Evolutionary conservation across 2,797 vertebrate genomes (phyloP).

Genomic region (Denticeps clupeoides): DNA sequence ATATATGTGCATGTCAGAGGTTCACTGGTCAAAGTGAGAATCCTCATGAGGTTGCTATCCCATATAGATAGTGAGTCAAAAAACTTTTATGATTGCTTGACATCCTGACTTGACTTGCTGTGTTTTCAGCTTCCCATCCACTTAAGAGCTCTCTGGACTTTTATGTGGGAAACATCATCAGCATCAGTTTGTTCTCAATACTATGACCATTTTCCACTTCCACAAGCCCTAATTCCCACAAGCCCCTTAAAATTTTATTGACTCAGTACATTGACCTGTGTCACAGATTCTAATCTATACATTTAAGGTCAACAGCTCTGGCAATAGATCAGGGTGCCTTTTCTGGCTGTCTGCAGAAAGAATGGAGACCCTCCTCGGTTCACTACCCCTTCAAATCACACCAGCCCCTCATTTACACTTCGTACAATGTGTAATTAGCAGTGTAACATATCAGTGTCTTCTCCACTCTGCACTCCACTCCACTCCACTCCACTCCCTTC

Average conservation of each 20-base stretch:
- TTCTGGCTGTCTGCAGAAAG: conserved; percentile 4
- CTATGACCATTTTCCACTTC: no score
- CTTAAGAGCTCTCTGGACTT: background rate
- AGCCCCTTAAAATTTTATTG: conserved; percentile 20
- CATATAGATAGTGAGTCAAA: conserved; percentile 32
- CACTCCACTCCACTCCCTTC: no score
- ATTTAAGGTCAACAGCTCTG: conserved; percentile 34
- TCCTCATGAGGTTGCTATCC: conserved; percentile 42
- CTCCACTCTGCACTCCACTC: no score
- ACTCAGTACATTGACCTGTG: conserved; percentile 42
- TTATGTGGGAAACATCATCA: background rate
- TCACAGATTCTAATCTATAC: conserved; percentile 40
- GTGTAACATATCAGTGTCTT: no score
- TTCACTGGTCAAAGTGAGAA: conserved; percentile 33
- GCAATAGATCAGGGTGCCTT: conserved; percentile 29
- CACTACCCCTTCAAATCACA: background rate
- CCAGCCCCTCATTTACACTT: background rate
- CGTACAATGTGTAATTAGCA: no score
- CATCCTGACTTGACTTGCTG: no score
- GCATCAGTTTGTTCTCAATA: background rate
- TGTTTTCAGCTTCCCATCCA: background rate
- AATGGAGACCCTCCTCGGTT: background rate
- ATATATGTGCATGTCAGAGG: conserved; percentile 31
- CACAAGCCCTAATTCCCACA: conserved; percentile 24
- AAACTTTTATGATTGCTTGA: conserved; percentile 59